Evolutionary conservation across 2,797 vertebrate species (phyloP).

Genomic region (Pagetopsis macropterus): DNA sequence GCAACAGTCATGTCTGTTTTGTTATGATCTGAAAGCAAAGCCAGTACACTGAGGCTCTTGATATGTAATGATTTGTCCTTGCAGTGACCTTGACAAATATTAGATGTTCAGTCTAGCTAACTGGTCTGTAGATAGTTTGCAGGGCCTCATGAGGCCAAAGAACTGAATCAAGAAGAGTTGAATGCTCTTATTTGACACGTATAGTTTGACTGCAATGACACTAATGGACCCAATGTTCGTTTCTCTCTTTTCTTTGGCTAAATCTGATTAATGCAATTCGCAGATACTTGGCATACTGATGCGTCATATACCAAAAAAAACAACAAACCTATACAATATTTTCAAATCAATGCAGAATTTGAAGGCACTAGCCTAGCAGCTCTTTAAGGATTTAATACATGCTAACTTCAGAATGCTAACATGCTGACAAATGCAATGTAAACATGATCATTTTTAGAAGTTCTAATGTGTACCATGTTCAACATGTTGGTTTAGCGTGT

Average conservation of each 20-base stretch:
- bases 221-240: background rate
- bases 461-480: background rate
- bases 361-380: background rate
- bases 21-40: constrained; percentile 58
- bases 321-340: background rate
- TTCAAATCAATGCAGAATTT: background rate
- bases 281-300: background rate
- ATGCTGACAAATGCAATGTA: background rate
- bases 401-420: background rate
- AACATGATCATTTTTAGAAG: background rate
- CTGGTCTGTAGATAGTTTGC: constrained; percentile 17
- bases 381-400: background rate
- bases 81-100: constrained; percentile 62
- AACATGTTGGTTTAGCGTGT: background rate
- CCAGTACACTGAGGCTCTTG: constrained; percentile 31
- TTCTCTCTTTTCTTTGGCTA: background rate
- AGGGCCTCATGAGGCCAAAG: constrained; percentile 16
- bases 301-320: background rate
- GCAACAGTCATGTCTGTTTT: constrained; percentile 39
- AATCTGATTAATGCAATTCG: background rate
- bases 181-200: constrained; percentile 26
- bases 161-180: constrained; percentile 54
- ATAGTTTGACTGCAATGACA: constrained; percentile 11
- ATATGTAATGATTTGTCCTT: constrained; percentile 55
- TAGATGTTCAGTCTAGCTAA: constrained; percentile 47